Conservation (phyloP, 2,888 invertebrate species). For the Metacarcinus magister region DNA sequence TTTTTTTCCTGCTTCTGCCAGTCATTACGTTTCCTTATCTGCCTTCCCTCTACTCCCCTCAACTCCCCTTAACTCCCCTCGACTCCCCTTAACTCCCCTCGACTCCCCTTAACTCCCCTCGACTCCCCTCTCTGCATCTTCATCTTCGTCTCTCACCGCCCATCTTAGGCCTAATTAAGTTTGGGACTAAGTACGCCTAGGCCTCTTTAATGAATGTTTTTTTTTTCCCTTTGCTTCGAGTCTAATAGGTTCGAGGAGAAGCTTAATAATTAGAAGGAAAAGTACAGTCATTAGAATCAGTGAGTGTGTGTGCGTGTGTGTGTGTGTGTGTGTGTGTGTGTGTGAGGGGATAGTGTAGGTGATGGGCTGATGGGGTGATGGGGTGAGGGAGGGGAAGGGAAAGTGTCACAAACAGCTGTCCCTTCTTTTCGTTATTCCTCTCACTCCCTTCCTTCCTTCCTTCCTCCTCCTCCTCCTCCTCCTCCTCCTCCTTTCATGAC, state of each 20-base stretch:
- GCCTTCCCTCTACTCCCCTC: neutral
- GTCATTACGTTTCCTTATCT: slow-evolving; percentile 47
- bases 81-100: neutral
- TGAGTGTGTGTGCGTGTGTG: neutral
- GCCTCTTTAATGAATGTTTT: slow-evolving; percentile 75
- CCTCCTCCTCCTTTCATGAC: neutral
- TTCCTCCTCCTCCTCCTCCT: neutral
- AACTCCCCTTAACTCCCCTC: too few species aligned
- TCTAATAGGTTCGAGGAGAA: slow-evolving; percentile 71
- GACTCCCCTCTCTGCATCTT: slow-evolving; percentile 49
- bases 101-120: neutral
- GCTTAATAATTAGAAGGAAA: slow-evolving; percentile 66
- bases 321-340: neutral
- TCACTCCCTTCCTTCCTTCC: neutral
- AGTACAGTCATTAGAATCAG: slow-evolving; percentile 57
- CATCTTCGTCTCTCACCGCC: slow-evolving; percentile 73
- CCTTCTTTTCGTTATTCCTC: neutral
- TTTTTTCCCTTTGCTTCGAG: slow-evolving; percentile 28
- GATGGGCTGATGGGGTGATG: neutral
- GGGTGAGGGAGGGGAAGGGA: neutral
- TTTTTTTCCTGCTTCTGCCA: slow-evolving; percentile 31
- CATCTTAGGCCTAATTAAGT: slow-evolving; percentile 77
- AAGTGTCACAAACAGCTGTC: slow-evolving; percentile 68
- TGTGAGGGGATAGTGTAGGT: neutral
- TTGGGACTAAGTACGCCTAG: slow-evolving; percentile 73